phyloP scores from a whole-genome alignment of 2,797 vertebrate species.

The Neosilurus hyrtlii region DNA sequence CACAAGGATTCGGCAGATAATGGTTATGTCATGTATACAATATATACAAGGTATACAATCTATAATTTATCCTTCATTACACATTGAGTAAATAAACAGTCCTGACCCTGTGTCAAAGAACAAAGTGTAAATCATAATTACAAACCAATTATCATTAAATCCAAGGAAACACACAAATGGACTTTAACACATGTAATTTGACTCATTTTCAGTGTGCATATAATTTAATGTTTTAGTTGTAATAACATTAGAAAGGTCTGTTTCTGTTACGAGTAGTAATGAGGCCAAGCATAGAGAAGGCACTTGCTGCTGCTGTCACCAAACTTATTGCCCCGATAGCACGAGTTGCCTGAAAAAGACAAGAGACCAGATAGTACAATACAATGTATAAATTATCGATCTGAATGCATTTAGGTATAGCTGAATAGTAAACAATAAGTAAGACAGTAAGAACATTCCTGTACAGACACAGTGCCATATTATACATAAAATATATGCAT shows the following conservation, averaged over 20 bases:
- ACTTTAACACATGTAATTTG: background rate
- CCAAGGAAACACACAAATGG: too few relatives aligned
- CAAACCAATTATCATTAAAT: background rate
- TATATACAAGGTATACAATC: too few relatives aligned
- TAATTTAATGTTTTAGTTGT: background rate
- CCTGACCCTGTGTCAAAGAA: background rate
- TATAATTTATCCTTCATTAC: background rate
- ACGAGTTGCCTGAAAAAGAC: conserved; percentile 68
- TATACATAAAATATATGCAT: too few relatives aligned
- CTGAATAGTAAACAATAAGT: background rate
- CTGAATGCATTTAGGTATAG: too few relatives aligned
- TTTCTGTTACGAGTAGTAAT: conserved; percentile 78
- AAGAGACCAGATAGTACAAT: background rate
- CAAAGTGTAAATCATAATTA: background rate
- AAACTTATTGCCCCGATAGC: conserved; percentile 78
- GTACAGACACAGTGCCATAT: background rate
- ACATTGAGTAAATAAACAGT: background rate
- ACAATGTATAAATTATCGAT: background rate
- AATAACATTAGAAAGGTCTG: conserved; percentile 70
- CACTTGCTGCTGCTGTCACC: conserved; percentile 77
- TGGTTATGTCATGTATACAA: too few relatives aligned
- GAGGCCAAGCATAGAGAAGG: conserved; percentile 77
- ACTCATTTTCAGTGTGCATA: background rate
- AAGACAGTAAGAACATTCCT: background rate
- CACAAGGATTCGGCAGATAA: too few relatives aligned